Conservation (phyloP, 2,888 invertebrate species). For the Eledone cirrhosa region DNA sequence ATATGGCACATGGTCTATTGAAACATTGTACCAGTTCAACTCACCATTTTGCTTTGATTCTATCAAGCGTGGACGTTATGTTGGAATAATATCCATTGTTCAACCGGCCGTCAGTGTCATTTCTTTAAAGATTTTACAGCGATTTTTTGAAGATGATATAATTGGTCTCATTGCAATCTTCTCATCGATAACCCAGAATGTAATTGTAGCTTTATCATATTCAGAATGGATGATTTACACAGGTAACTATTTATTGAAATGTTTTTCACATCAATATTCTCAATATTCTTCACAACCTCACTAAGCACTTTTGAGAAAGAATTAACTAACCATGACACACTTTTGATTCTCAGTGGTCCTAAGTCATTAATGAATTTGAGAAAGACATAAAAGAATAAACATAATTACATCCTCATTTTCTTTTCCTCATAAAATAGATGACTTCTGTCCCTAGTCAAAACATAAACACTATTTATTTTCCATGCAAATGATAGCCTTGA, state of each 20-base stretch:
- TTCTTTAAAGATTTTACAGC: constrained; percentile 36
- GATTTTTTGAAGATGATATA: constrained; percentile 38
- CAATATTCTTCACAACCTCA: too few relatives aligned
- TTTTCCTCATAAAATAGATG: too few relatives aligned
- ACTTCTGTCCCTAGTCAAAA: too few relatives aligned
- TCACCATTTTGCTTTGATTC: constrained; percentile 45
- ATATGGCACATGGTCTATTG: constrained; percentile 36
- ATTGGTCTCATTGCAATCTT: constrained; percentile 38
- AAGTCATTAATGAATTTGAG: too few relatives aligned
- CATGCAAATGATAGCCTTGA: too few relatives aligned
- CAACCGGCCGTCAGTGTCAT: constrained; percentile 38
- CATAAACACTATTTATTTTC: too few relatives aligned
- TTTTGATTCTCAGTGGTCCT: too few relatives aligned
- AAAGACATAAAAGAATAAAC: too few relatives aligned
- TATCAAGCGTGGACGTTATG: constrained; percentile 39
- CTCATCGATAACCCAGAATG: constrained; percentile 32
- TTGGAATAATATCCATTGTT: constrained; percentile 32
- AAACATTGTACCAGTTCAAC: constrained; percentile 41
- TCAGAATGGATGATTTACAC: constrained; percentile 36
- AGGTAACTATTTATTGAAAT: constrained; percentile 34
- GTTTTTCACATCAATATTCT: too few relatives aligned
- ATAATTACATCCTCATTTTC: too few relatives aligned
- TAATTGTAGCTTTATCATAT: constrained; percentile 39
- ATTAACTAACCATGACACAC: too few relatives aligned
- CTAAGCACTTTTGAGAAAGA: too few relatives aligned